Conservation (phyloP, 1,140 invertebrate genomes). For the Tenebrio molitor region DNA sequence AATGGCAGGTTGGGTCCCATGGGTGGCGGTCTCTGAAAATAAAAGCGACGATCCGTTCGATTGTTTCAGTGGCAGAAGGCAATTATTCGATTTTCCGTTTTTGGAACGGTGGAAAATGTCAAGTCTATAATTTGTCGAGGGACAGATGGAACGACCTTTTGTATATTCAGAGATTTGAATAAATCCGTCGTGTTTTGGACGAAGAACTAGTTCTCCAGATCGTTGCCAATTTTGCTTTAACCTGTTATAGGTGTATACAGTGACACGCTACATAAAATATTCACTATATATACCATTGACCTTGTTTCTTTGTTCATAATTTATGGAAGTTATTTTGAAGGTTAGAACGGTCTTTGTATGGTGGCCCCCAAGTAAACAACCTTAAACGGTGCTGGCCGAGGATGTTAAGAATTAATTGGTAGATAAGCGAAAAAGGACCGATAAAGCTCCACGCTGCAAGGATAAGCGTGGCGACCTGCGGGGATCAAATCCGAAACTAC, state of each 20-base stretch:
- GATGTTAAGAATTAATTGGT: slow-evolving; percentile 16
- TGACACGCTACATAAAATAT: slow-evolving; percentile 26
- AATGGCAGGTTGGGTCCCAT: background rate
- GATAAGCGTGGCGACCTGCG: too few species aligned
- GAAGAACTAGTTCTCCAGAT: slow-evolving; percentile 21
- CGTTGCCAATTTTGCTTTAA: slow-evolving; percentile 25
- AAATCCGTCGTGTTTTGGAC: background rate
- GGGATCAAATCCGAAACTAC: too few species aligned
- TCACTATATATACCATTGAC: slow-evolving; percentile 29
- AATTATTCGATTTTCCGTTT: slow-evolving; percentile 1
- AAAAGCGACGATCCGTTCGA: background rate
- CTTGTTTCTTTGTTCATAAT: slow-evolving; percentile 33
- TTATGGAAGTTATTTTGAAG: slow-evolving; percentile 36
- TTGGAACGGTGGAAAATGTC: slow-evolving; percentile 1
- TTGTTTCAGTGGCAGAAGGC: background rate
- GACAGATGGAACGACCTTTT: background rate
- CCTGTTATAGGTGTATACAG: slow-evolving; percentile 24
- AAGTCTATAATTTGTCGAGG: slow-evolving; percentile 6
- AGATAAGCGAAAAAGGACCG: background rate
- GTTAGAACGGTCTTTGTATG: slow-evolving; percentile 7
- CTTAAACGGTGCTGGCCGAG: slow-evolving; percentile 18
- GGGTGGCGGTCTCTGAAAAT: background rate
- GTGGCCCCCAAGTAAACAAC: slow-evolving; percentile 18
- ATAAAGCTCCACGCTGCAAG: too few species aligned
- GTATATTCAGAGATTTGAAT: slow-evolving; percentile 10